A percentile compares a stretch with the other conserved stretches of the same genome.
Evolutionary conservation across 2,113 vertebrate species (phyloP).

Genomic region (Triplophysa siluroides): DNA sequence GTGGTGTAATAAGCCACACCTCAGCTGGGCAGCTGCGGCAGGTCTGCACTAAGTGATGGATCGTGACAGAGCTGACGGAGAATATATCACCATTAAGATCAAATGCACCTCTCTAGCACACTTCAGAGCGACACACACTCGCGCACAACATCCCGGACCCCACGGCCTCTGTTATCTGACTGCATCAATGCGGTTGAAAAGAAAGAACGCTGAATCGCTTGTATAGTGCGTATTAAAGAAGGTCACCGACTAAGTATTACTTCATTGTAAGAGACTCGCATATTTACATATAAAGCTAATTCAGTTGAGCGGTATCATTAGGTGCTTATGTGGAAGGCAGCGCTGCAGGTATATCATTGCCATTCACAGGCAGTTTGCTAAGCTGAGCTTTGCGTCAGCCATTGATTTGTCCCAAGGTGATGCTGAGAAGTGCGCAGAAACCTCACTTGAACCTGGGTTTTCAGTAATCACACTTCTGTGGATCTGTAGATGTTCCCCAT

Average conservation of each 20-base stretch:
- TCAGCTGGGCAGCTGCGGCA: conserved; percentile 87
- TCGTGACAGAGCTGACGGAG: conserved; percentile 89
- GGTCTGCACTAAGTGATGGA: conserved; percentile 85
- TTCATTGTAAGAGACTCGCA: conserved; percentile 1
- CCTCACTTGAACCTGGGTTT: conserved; percentile 34
- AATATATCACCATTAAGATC: conserved; percentile 96
- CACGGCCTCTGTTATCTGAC: conserved; percentile 50
- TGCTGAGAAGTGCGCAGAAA: conserved; percentile 19
- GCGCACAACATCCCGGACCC: conserved; percentile 52
- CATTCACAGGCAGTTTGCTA: conserved; percentile 12
- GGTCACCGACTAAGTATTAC: neutral
- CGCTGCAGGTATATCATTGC: neutral
- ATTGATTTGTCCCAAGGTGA: conserved; percentile 41
- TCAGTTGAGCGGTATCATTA: conserved; percentile 17
- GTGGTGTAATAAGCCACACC: conserved; percentile 95
- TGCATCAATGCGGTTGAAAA: conserved; percentile 47
- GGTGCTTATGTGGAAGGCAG: neutral
- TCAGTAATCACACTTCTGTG: conserved; percentile 35
- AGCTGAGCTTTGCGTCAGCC: conserved; percentile 14
- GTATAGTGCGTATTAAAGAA: neutral
- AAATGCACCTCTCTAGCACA: conserved; percentile 80
- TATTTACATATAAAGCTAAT: conserved; percentile 17
- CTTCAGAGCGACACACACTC: conserved; percentile 68
- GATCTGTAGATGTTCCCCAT: conserved; percentile 26
- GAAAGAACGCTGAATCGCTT: conserved; percentile 18